Evolutionary conservation across 1,140 invertebrate species (phyloP).

Genomic region (Caenorhabditis remanei): DNA sequence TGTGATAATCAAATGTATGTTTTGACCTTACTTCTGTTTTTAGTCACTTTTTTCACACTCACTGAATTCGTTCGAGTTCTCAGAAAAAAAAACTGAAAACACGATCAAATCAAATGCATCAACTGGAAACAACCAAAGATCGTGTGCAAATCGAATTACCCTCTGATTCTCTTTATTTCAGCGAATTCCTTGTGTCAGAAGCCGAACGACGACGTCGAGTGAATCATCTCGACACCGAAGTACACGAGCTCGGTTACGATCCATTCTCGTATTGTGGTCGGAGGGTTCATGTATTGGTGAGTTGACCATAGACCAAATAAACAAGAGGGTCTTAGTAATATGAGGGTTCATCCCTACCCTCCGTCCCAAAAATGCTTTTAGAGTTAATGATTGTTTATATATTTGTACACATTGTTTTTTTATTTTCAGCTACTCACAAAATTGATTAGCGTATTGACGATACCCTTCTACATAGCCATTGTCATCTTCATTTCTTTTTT

Average conservation of each 20-base stretch:
- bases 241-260: conserved; percentile 34
- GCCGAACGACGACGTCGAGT: conserved; percentile 17
- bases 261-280: conserved; percentile 37
- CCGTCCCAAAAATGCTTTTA: not conserved
- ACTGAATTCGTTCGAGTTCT: not conserved
- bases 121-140: conserved; percentile 26
- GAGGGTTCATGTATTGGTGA: conserved; percentile 37
- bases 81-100: not conserved
- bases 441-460: conserved; percentile 45
- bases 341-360: not conserved
- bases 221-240: conserved; percentile 23
- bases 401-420: not conserved
- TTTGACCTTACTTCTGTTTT: not conserved
- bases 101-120: conserved; percentile 22
- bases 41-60: not conserved
- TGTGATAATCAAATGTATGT: conserved; percentile 45
- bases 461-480: conserved; percentile 47
- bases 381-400: not conserved
- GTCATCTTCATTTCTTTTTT: conserved; percentile 51
- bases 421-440: conserved; percentile 37
- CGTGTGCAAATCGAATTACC: not conserved
- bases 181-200: conserved; percentile 36
- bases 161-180: not conserved
- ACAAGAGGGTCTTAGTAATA: not conserved
- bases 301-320: not conserved